phyloP scores from a whole-genome alignment of 2,113 vertebrate genomes.

The Eclectus roratus region DNA sequence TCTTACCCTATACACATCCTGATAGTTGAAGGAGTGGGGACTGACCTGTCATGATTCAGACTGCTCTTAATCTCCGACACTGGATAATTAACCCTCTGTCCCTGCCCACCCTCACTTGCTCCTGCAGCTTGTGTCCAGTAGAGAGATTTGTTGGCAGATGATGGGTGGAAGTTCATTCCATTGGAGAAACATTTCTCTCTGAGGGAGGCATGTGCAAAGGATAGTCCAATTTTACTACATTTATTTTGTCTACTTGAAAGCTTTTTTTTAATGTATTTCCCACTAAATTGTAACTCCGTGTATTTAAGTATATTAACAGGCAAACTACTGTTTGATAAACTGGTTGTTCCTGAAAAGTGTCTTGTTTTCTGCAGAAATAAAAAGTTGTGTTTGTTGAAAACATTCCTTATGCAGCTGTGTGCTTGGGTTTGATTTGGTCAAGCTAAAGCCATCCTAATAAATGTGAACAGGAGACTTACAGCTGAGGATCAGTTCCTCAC shows the following conservation, averaged over 20 bases:
- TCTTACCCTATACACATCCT: background rate
- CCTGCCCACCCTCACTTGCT: background rate
- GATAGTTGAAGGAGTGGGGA: background rate
- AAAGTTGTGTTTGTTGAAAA: conserved; percentile 13
- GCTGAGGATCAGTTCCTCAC: background rate
- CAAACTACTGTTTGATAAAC: conserved; percentile 41
- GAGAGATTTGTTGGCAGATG: background rate
- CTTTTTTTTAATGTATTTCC: conserved; percentile 24
- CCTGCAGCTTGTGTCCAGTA: background rate
- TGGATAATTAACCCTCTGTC: background rate
- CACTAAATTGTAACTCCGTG: conserved; percentile 30
- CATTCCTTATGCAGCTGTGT: background rate
- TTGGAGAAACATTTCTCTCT: background rate
- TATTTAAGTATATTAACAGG: conserved; percentile 60
- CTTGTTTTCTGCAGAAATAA: conserved; percentile 61
- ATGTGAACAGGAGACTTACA: background rate
- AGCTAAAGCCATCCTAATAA: background rate
- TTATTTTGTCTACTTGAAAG: conserved; percentile 61
- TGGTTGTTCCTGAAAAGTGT: conserved; percentile 18
- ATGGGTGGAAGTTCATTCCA: background rate
- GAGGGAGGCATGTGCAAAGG: background rate
- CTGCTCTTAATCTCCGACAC: background rate
- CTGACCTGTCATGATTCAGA: background rate
- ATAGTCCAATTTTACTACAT: conserved; percentile 4
- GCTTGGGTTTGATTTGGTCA: background rate